These are phyloP conservation scores for Apeltes quadracus DNA, from an alignment of 2,113 vertebrate genomes.

Conservation along the genomic window DNA sequence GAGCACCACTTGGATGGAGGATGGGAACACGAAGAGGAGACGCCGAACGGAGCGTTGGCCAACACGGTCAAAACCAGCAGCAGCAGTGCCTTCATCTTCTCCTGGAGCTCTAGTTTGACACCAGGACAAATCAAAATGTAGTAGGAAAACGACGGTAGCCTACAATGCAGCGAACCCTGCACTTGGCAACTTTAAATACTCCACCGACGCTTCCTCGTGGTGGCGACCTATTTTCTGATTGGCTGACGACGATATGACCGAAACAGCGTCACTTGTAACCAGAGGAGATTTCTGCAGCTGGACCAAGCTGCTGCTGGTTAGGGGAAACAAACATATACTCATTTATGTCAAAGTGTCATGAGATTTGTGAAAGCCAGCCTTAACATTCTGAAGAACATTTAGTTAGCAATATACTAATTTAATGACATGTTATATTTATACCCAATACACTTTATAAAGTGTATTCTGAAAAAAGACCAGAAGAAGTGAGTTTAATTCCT, in stretches of 20 bases:
- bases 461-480: not conserved
- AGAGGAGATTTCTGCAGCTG: fast-evolving
- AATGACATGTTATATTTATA: too few species aligned
- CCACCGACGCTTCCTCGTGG: constrained; percentile 3
- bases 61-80: constrained; percentile 41
- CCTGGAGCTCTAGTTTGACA: fast-evolving
- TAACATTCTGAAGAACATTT: not conserved
- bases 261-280: constrained; percentile 41
- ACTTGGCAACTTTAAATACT: constrained; percentile 34
- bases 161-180: fast-evolving
- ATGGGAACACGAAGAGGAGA: constrained; percentile 51
- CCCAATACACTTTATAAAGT: not conserved
- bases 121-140: fast-evolving
- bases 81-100: constrained; percentile 54
- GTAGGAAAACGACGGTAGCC: too few species aligned
- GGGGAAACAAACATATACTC: too few species aligned
- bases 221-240: constrained; percentile 49
- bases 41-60: not conserved
- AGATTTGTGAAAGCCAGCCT: not conserved
- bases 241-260: constrained; percentile 31
- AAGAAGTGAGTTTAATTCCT: not conserved
- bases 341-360: not conserved
- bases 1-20: constrained; percentile 81
- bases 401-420: not conserved
- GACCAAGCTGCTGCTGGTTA: not conserved